Percentiles rank a stretch among this genome's conserved stretches.
Conservation (phyloP, 2,797 vertebrate species). For the Otolemur crassicaudatus region DNA sequence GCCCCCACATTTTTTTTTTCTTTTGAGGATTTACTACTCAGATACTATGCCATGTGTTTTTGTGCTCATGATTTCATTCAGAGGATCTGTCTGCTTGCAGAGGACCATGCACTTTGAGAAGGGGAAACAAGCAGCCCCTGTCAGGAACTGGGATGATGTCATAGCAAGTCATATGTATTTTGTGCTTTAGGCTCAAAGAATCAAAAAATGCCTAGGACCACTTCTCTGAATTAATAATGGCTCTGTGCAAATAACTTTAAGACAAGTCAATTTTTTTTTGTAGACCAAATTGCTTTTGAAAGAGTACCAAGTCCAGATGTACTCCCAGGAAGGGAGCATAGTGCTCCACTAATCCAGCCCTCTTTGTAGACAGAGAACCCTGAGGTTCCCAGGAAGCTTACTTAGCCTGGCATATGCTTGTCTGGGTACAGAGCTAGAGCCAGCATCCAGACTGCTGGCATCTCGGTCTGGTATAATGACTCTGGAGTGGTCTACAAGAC, state of each 20-base stretch:
- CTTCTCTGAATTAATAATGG: background rate
- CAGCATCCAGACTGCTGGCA: background rate
- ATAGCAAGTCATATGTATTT: background rate
- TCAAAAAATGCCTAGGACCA: background rate
- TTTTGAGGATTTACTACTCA: background rate
- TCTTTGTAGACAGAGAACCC: slow-evolving; percentile 15
- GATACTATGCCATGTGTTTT: background rate
- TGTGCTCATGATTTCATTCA: background rate
- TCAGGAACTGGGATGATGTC: background rate
- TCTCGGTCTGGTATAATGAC: background rate
- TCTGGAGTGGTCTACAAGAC: background rate
- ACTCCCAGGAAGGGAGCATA: background rate
- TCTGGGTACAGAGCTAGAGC: background rate
- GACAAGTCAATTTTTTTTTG: slow-evolving; percentile 29
- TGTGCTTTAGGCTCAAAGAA: background rate
- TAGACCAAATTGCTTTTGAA: background rate
- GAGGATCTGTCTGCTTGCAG: background rate
- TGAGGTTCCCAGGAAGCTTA: background rate
- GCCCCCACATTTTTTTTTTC: background rate
- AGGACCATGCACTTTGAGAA: background rate
- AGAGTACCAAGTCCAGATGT: slow-evolving; percentile 14
- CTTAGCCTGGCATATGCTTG: background rate
- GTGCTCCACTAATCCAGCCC: background rate
- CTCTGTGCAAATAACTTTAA: slow-evolving; percentile 1
- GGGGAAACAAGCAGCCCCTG: background rate